phyloP scores from a whole-genome alignment of 2,797 vertebrate species.

The Cygnus olor region DNA sequence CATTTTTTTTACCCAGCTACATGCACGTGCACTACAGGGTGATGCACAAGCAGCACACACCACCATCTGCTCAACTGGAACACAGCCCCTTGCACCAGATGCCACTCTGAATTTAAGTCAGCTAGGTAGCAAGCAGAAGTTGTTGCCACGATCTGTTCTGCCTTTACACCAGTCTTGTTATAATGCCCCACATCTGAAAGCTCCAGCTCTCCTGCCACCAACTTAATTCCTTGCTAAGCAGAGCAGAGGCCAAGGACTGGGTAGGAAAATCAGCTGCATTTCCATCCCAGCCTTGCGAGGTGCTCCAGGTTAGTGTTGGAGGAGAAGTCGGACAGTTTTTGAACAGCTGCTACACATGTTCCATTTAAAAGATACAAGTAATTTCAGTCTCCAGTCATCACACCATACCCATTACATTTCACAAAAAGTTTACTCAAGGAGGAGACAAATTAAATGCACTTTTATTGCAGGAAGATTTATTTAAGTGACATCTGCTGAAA shows the following conservation, averaged over 20 bases:
- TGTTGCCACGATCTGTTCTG: neutral
- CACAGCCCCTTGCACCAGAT: neutral
- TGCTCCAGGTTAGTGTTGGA: neutral
- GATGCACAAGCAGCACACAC: neutral
- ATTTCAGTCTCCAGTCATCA: neutral
- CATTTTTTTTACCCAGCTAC: neutral
- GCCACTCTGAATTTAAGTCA: neutral
- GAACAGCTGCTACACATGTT: neutral
- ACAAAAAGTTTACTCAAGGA: neutral
- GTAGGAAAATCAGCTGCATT: neutral
- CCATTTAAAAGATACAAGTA: neutral
- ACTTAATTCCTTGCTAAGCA: neutral
- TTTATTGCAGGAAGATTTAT: neutral
- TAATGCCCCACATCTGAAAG: neutral
- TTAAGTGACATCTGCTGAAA: constrained; percentile 10
- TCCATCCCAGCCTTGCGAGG: neutral
- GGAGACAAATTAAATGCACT: neutral
- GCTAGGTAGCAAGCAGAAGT: neutral
- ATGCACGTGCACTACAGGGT: neutral
- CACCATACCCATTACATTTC: neutral
- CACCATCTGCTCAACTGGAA: neutral
- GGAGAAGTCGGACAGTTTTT: neutral
- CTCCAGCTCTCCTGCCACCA: neutral
- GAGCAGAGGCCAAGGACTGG: neutral
- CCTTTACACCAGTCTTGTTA: neutral